Evolutionary conservation across 2,797 vertebrate species (phyloP), one percentile per base, ranked within the genome.

Genomic region (Sylvia borin): DNA sequence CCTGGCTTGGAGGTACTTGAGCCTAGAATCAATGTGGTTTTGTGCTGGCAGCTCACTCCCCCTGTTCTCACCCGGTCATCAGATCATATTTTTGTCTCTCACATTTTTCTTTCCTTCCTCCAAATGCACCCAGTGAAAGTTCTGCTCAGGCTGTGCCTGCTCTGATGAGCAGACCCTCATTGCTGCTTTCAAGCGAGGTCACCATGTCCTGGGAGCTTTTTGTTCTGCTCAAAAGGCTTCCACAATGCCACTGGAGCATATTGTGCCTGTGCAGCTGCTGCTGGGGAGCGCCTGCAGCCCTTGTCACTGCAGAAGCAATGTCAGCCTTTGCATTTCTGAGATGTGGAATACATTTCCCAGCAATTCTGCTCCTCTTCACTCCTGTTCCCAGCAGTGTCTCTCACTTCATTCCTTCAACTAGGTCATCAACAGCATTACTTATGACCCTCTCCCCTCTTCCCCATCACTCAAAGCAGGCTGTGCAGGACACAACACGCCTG

Each of bases 141-240:
- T 88, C 80, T 87, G 77, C 42, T 84, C 76, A 65, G 68, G 74
- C 74, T 91, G 53, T 79, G 68, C 68, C 77, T 94, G 93, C 90
- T 94, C 75, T 0, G 3, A 47, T 64, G 76, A 93, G 77, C 93
- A 94, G 83, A 66, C 74, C 90, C 71, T 95, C 88, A 77, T 8
- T 3, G 21, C 29, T 53, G 79, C 82, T 92, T 92, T 88, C 93
- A 77, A 67, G 79, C 1, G 71, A 96, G 94, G 93, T 95, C 94
- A 95, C 53, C 47, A n/a, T 38, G 83, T 95, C 83, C 94, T 74
- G 71, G 68, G 80, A 95, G 94, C 77, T 86, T 95, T 96, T 93
- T 95, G 53, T 95, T 95, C 92, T 88, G 94, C 88, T 94, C 90
- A 92, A 65, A 93, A 93, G 88, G 71, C 61, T 94, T 95, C 92